Evolutionary conservation across 2,888 invertebrate genomes (phyloP).

Genomic region (Cryptus armator): DNA sequence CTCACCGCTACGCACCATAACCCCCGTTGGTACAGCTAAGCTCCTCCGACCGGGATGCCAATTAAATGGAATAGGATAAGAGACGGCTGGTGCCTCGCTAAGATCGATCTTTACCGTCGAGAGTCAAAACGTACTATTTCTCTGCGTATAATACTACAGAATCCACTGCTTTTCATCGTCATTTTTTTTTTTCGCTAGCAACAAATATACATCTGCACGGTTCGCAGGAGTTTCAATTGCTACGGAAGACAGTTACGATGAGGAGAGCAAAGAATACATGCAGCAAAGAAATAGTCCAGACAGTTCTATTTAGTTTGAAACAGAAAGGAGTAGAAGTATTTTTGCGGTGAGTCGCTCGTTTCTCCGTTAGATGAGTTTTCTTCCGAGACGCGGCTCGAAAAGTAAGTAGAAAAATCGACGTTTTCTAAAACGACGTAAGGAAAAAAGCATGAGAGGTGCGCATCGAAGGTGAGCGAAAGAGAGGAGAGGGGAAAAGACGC

Average conservation of each 20-base stretch:
- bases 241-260: constrained; percentile 14
- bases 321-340: constrained; percentile 28
- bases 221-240: constrained; percentile 52
- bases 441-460: constrained; percentile 34
- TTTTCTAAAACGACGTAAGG: constrained; percentile 14
- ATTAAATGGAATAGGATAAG: constrained; percentile 70
- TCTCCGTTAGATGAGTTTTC: constrained; percentile 67
- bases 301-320: constrained; percentile 60
- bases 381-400: constrained; percentile 43
- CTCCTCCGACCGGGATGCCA: constrained; percentile 62
- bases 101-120: constrained; percentile 42
- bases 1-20: constrained; percentile 32
- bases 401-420: constrained; percentile 68
- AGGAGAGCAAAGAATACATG: constrained; percentile 23
- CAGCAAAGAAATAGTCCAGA: constrained; percentile 53
- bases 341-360: constrained; percentile 60
- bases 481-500: neutral
- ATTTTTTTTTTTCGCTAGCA: neutral
- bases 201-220: constrained; percentile 37
- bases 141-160: neutral
- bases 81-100: constrained; percentile 43
- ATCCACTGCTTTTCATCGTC: neutral
- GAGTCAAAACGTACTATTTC: neutral
- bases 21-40: constrained; percentile 54
- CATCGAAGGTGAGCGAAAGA: neutral